Evolutionary conservation across 2,888 invertebrate genomes (phyloP).

Genomic region (Caenorhabditis uteleia): DNA sequence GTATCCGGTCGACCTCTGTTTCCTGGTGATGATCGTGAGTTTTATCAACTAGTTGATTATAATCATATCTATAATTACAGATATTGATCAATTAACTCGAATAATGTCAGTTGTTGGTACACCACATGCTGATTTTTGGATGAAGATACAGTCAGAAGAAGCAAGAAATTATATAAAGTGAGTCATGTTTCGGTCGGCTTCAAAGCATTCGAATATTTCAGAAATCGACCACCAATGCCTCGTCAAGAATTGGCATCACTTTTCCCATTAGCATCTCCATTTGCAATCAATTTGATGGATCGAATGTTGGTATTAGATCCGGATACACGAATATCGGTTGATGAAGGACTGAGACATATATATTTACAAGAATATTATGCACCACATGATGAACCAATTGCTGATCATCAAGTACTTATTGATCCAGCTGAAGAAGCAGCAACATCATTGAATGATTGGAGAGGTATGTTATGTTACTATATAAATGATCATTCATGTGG

Average conservation of each 20-base stretch:
- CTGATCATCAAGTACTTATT: conserved; percentile 70
- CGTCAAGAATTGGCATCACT: conserved; percentile 70
- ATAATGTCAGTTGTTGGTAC: conserved; percentile 96
- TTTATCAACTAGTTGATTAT: background rate
- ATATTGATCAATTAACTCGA: conserved; percentile 95
- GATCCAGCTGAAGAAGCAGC: conserved; percentile 92
- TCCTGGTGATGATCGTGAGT: conserved; percentile 62
- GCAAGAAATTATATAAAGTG: conserved; percentile 85
- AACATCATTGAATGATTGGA: conserved; percentile 91
- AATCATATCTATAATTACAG: conserved; percentile 73
- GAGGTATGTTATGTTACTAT: no score
- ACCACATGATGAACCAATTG: conserved; percentile 62
- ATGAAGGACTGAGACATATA: conserved; percentile 58
- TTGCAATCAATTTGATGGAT: conserved; percentile 93
- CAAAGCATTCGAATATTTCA: no score
- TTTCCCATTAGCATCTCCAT: conserved; percentile 92
- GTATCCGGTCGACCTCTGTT: conserved; percentile 62
- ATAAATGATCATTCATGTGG: background rate
- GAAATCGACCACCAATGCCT: conserved; percentile 51
- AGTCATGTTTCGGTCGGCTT: background rate
- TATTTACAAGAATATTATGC: conserved; percentile 58
- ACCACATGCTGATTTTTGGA: conserved; percentile 85
- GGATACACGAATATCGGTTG: conserved; percentile 71
- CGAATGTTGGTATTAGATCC: conserved; percentile 99
- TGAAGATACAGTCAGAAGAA: conserved; percentile 88